Conservation (phyloP, 2,888 invertebrate species). For the Bembecia ichneumoniformis region DNA sequence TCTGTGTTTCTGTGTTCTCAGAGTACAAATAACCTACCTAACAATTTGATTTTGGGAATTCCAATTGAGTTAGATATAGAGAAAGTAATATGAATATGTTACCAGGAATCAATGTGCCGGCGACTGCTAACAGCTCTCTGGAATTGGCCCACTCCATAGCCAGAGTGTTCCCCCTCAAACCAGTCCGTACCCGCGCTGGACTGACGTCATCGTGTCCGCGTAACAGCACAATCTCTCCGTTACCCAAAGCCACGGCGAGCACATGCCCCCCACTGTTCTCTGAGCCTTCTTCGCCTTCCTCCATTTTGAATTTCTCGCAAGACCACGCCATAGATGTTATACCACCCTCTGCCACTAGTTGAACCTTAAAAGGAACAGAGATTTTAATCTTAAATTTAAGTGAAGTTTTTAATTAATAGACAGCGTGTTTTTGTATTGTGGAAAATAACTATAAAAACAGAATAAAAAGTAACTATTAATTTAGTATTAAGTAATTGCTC, state of each 20-base stretch:
- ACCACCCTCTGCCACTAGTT: conserved; percentile 86
- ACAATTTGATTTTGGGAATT: too few species aligned
- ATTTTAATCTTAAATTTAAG: too few species aligned
- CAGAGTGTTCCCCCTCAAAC: conserved; percentile 82
- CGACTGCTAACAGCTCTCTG: conserved; percentile 91
- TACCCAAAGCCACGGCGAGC: conserved; percentile 89
- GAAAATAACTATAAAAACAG: too few species aligned
- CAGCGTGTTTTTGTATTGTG: too few species aligned
- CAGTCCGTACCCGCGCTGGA: conserved; percentile 87
- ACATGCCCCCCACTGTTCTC: conserved; percentile 77
- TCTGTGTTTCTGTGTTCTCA: too few species aligned
- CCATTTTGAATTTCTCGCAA: conserved; percentile 98
- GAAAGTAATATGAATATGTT: conserved; percentile 9
- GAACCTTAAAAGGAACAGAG: conserved; percentile 59
- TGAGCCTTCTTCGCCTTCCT: conserved; percentile 86
- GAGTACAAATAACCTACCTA: too few species aligned
- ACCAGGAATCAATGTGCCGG: conserved; percentile 77
- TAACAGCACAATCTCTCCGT: conserved; percentile 91
- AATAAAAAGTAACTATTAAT: too few species aligned
- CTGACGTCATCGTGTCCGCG: conserved; percentile 95
- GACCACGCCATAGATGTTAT: conserved; percentile 97
- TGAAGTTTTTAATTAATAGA: too few species aligned
- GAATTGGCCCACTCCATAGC: conserved; percentile 98
- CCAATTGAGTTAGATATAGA: too few species aligned
- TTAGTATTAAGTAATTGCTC: too few species aligned